phyloP scores from a whole-genome alignment of 2,888 invertebrate species.

The Nasonia oneida region DNA sequence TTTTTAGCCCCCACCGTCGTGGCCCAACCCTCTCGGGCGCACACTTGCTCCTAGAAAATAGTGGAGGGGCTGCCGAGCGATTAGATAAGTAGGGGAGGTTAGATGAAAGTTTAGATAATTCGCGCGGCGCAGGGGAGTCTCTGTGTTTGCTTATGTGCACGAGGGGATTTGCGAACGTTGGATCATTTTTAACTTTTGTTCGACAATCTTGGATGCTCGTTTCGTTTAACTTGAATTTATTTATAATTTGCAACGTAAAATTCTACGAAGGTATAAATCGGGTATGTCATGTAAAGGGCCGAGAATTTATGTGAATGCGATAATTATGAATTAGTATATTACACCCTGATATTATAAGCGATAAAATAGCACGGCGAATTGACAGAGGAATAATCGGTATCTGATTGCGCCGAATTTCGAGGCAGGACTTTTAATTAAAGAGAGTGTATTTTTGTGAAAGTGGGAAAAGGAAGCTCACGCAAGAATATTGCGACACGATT shows the following conservation, averaged over 20 bases:
- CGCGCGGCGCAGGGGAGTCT: conserved; percentile 65
- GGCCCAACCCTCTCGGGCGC: neutral
- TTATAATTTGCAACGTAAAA: neutral
- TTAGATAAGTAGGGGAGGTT: conserved; percentile 78
- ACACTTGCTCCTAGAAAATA: conserved; percentile 74
- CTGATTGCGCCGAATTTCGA: neutral
- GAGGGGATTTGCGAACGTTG: neutral
- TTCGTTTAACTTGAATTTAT: no score
- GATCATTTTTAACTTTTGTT: no score
- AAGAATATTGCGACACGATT: neutral
- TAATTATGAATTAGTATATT: conserved; percentile 13
- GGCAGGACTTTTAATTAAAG: neutral
- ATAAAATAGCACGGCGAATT: neutral
- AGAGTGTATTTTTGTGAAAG: neutral
- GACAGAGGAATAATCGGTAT: neutral
- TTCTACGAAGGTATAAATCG: neutral
- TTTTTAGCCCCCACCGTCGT: conserved; percentile 64
- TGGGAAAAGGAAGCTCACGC: neutral
- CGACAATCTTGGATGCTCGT: no score
- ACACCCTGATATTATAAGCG: neutral
- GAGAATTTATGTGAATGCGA: neutral
- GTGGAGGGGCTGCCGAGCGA: conserved; percentile 72
- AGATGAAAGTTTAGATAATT: conserved; percentile 79
- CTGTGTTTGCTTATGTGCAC: neutral
- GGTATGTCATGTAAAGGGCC: neutral